Evolutionary conservation across 2,113 vertebrate genomes (phyloP), one percentile per base, ranked within the genome.

Genomic region (Perognathus longimembris): DNA sequence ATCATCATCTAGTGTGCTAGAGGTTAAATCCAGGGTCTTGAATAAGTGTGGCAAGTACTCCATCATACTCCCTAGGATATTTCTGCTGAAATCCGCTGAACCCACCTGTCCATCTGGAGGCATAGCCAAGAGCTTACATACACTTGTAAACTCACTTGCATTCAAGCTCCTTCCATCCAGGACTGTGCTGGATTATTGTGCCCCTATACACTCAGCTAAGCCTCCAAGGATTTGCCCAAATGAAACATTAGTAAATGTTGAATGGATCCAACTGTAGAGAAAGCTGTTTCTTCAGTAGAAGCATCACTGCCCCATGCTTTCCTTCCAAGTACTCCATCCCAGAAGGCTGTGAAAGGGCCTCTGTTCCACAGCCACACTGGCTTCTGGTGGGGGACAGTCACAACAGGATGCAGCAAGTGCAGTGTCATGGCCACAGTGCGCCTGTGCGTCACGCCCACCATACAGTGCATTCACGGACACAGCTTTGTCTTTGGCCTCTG

Each of bases 381-480:
- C 21, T 45, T 9, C 22, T 40, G n/a, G 30, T n/a, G 24, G 22
- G 32, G 42, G 30, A 34, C 15, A 21, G 30, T 9, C 6, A 7
- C 8, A 61, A n/a, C 7, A 18, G 26, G 54, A 70, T 54, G 2
- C 61, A 59, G 24, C 12, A 28, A n/a, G 63, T 21, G 4, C 26
- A 8, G 45, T 54, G 50, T 54, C 42, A 32, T 21, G 32, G 17
- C 76, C 21, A 61, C 5, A 63, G 21, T 9, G 40, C 5, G 1
- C 14, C 7, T n/a, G 2, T 21, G 26, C 17, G 7, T 20, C 67
- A 17, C 20, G 76, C n/a, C 64, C 34, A 12, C 54, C 10, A 5
- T 12, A 18, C 0, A 2, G 7, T 14, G 8, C 3, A 22, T 71
- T 77, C 34, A 3, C 1, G 36, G 40, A 26, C 11, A 14, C 69